A percentile compares a stretch with the other conserved stretches of the same genome.
These are phyloP conservation scores for Gymnopithys bicolor DNA, from an alignment of 2,797 vertebrate genomes.

Conservation along the genomic window DNA sequence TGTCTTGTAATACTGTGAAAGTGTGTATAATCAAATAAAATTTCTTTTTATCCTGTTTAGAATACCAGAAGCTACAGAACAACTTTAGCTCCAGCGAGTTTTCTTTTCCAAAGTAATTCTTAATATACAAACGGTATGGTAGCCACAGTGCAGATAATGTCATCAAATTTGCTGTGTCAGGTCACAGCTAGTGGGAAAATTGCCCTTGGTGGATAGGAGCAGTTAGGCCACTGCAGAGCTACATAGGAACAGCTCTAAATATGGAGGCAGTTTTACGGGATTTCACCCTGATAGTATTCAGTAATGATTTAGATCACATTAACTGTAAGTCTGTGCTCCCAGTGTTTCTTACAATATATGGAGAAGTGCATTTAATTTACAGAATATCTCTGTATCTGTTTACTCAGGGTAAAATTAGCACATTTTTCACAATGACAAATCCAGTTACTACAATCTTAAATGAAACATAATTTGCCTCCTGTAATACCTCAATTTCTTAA, in stretches of 20 bases:
- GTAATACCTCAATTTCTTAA: not conserved
- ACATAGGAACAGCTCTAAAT: not conserved
- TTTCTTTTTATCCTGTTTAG: not conserved
- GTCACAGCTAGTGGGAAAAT: not conserved
- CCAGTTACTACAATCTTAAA: not conserved
- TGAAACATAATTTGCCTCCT: not conserved
- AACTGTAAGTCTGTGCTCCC: not conserved
- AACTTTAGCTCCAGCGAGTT: not conserved
- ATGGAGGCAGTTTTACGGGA: not conserved
- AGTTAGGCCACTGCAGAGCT: not conserved
- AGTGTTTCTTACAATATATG: not conserved
- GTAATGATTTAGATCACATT: not conserved
- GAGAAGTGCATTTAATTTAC: not conserved
- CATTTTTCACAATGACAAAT: not conserved
- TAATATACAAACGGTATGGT: accelerated
- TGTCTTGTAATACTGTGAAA: not conserved
- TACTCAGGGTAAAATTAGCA: not conserved
- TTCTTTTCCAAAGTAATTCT: not conserved
- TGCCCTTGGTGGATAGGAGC: not conserved
- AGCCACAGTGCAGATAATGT: not conserved
- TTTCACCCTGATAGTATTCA: not conserved
- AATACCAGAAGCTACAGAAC: not conserved
- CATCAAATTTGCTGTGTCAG: not conserved
- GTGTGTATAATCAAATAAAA: not conserved
- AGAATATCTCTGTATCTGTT: not conserved